Evolutionary conservation across 2,888 invertebrate species (phyloP).

Genomic region (Andrena bucephala): DNA sequence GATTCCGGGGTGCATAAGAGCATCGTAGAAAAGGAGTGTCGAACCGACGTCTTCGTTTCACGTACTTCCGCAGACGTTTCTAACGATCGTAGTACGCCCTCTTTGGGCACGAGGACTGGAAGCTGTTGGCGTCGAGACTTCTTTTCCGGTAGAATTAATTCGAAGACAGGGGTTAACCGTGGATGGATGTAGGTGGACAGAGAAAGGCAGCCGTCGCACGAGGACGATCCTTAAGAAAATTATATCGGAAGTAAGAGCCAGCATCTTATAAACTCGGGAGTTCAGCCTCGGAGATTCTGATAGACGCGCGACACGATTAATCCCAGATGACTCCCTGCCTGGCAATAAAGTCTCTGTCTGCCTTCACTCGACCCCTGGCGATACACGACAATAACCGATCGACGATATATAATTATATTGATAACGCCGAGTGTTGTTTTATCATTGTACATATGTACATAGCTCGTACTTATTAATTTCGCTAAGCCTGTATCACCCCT

Average conservation of each 20-base stretch:
- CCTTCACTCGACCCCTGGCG: slow-evolving; percentile 12
- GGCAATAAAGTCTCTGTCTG: slow-evolving; percentile 27
- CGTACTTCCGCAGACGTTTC: slow-evolving; percentile 2
- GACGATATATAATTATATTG: slow-evolving; percentile 78
- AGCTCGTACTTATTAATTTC: slow-evolving; percentile 85
- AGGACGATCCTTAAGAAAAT: not conserved
- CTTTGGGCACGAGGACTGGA: not conserved
- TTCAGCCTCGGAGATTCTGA: not conserved
- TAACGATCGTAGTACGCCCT: not conserved
- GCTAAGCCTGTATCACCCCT: slow-evolving; percentile 78
- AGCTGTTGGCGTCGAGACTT: not conserved
- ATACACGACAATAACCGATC: slow-evolving; percentile 74
- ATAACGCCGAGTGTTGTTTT: slow-evolving; percentile 77
- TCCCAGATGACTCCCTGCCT: not conserved
- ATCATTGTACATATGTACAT: slow-evolving; percentile 85
- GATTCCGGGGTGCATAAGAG: slow-evolving; percentile 1
- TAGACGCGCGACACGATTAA: not conserved
- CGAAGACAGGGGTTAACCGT: not conserved
- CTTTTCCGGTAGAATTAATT: slow-evolving; percentile 6
- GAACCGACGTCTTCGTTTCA: not conserved
- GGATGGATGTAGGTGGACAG: slow-evolving; percentile 11
- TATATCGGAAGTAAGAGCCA: not conserved
- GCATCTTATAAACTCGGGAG: not conserved
- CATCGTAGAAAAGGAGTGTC: slow-evolving; percentile 15
- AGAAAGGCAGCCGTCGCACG: slow-evolving; percentile 1